Evolutionary conservation across 2,113 vertebrate species (phyloP), one percentile per base, ranked within the genome.

Genomic region (Microtus oregoni): DNA sequence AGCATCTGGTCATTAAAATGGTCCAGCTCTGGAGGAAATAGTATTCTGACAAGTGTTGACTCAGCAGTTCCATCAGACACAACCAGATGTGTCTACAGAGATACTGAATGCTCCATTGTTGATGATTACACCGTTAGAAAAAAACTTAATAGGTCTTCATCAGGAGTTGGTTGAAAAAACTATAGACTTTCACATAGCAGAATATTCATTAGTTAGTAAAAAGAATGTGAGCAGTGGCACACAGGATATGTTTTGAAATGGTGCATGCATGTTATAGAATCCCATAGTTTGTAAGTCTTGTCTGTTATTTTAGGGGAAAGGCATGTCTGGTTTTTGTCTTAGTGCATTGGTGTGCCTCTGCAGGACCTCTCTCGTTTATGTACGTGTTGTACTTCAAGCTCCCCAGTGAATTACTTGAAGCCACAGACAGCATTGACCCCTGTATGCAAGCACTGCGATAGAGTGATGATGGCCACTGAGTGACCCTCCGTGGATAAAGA

Each of bases 81-180:
- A 75, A 19, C 61, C 19, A 86, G 24, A 3, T 88, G 14, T 68
- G 14, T 81, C 68, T 19, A 79, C 4, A 96, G 22, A 83, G 63
- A 72, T 90, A 89, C 1, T 63, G 20, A 87, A 50, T 76, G 4
- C 14, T 58, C 93, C 47, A 15, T 82, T 95, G 68, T 93, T 90
- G 89, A 76, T 87, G 58, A 90, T 76, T 89, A 73, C 35, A 75
- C 68, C 78, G 65, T 50, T 95, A 82, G 35, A 70, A 91, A 97
- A 35, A 30, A 91, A 10, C 41, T 77, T 83, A 78, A 12, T 83
- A 63, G 12, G 82, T 93, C 24, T 44, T 89, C 17, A 50, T 28
- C 89, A 90, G 41, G 63, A 7, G 11, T 70, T 92, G 30, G 20
- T 86, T 96, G 88, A 89, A 75, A 82, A 86, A 89, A 38, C 15